Percentiles rank a stretch among this genome's conserved stretches.
Evolutionary conservation across 2,797 vertebrate genomes (phyloP).

Genomic region (Mus minutoides): DNA sequence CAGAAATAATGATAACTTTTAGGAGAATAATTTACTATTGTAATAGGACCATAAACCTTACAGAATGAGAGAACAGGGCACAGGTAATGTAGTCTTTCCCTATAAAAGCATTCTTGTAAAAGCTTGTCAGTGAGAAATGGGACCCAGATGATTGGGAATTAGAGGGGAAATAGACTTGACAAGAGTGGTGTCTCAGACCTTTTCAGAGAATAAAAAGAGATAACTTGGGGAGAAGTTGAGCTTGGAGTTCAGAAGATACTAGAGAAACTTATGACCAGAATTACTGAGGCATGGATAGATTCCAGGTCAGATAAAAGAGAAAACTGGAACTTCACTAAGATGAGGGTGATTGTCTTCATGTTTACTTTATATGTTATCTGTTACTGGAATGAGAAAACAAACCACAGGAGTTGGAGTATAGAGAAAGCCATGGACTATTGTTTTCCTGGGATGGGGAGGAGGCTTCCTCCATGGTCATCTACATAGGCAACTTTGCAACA

Average conservation of each 20-base stretch:
- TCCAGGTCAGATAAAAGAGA: neutral
- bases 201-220: neutral
- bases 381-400: neutral
- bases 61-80: neutral
- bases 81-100: neutral
- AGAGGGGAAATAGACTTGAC: neutral
- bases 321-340: neutral
- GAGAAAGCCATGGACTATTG: neutral
- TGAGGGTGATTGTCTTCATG: neutral
- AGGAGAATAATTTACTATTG: neutral
- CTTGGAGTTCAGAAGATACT: neutral
- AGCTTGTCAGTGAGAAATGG: neutral
- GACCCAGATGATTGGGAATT: constrained; percentile 10
- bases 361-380: neutral
- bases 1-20: neutral
- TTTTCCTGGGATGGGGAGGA: neutral
- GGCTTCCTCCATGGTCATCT: neutral
- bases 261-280: neutral
- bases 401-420: neutral
- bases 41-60: neutral
- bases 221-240: rapidly evolving
- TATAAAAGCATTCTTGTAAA: neutral
- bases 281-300: neutral
- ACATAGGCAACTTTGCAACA: neutral
- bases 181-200: neutral